phyloP scores from a whole-genome alignment of 2,113 vertebrate genomes.

The Hypanus sabinus region DNA sequence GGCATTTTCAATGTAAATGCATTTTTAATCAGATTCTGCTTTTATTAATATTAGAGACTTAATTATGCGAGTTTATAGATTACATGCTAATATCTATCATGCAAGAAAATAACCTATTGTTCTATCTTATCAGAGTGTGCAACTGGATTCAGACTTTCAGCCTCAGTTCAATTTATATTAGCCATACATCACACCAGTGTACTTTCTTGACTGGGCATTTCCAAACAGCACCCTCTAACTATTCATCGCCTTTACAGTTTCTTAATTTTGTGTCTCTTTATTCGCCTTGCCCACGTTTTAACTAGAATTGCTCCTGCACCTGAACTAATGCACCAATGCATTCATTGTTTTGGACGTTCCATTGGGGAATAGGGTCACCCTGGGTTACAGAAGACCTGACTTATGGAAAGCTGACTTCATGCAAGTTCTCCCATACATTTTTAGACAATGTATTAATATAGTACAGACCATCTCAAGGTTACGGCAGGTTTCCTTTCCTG shows the following conservation, averaged over 20 bases:
- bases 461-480: too few species aligned
- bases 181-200: not conserved
- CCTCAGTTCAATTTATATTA: not conserved
- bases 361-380: too few species aligned
- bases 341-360: too few species aligned
- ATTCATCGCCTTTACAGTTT: not conserved
- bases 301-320: not conserved
- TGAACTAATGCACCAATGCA: not conserved
- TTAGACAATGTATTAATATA: too few species aligned
- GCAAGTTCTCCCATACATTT: too few species aligned
- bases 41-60: conserved; percentile 24
- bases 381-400: too few species aligned
- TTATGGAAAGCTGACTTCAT: too few species aligned
- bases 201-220: not conserved
- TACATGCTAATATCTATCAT: not conserved
- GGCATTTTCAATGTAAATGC: not conserved
- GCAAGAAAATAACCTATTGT: not conserved
- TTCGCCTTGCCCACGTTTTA: not conserved
- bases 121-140: not conserved
- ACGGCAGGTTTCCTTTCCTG: too few species aligned
- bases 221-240: not conserved
- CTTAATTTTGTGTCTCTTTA: not conserved
- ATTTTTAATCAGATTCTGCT: conserved; percentile 8
- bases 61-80: conserved; percentile 8
- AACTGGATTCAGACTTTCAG: not conserved